Evolutionary conservation across 2,888 invertebrate genomes (phyloP), one percentile per base, ranked within the genome.

Genomic region (Acanthosepion esculentum): DNA sequence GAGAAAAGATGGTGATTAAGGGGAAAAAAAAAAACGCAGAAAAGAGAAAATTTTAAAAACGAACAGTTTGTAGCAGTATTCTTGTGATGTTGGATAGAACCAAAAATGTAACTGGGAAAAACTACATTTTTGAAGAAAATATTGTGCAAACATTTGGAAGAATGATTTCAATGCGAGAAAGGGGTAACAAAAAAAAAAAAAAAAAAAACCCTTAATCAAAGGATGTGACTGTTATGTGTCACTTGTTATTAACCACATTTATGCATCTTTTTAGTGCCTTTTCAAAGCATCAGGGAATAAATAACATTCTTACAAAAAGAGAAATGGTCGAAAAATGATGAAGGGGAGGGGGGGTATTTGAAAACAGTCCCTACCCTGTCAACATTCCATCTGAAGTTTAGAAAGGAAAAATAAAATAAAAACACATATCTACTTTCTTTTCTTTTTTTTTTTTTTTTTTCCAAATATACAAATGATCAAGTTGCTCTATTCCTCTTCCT

Each of bases 251-350:
- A 78, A 78, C 78, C n/a, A n/a, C 5, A n/a, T 78, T 41, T 53
- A 93, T 50, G 12, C 29, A 48, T 53, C 93, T 53, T 93, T 59
- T 48, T 93, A 93, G 93, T 93, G 93, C 93, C 93, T 93, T 93
- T 93, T n/a, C 93, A 50, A 50, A 41, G 53, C 93, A 93, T 93
- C 93, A 93, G 93, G 93, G 93, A 93, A 93, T 93, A 48, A 93
- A 93, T 93, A 48, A 93, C 93, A 59, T 59, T n/a, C 29, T 53
- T 93, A 93, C 53, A 48, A 93, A 93, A 48, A 92, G 33, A 92
- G 48, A 92, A 91, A 91, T n/a, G n/a, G 48, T 91, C 23, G 48
- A 20, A 91, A 91, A 91, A 91, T 41, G 48, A 91, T 91, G 33
- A 48, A 91, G 33, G 33, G 91, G 23, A 23, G 15, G 23, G 33